Evolutionary conservation across 1,140 invertebrate species (phyloP).

Genomic region (Atta cephalotes): DNA sequence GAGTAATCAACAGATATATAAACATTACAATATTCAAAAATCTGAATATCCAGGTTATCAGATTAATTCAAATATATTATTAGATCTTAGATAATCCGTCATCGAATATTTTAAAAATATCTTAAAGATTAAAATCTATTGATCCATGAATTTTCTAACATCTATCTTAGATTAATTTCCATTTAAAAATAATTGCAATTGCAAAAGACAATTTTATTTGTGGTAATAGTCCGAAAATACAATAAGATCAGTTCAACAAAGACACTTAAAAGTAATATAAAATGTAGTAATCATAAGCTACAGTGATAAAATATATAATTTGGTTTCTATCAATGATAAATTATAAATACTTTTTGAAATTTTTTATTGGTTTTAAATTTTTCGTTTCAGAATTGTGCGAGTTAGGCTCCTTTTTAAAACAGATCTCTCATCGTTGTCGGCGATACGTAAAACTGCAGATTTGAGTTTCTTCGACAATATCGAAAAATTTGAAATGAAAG

Average conservation of each 20-base stretch:
- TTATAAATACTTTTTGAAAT: not conserved
- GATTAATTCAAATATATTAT: constrained; percentile 31
- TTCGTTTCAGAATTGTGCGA: not conserved
- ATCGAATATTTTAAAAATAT: constrained; percentile 41
- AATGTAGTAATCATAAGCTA: not conserved
- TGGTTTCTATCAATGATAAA: not conserved
- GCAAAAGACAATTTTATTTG: constrained; percentile 7
- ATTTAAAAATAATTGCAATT: not conserved
- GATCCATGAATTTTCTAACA: constrained; percentile 50
- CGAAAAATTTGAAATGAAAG: constrained; percentile 5
- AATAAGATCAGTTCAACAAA: not conserved
- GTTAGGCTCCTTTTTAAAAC: not conserved
- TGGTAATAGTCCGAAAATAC: constrained; percentile 19
- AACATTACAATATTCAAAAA: too few species aligned
- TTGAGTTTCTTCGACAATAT: not conserved
- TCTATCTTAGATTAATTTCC: constrained; percentile 34
- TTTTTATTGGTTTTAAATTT: not conserved
- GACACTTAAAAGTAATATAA: not conserved
- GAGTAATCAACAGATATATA: not conserved
- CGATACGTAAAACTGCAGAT: not conserved
- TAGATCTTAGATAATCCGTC: constrained; percentile 52
- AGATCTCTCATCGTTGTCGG: not conserved
- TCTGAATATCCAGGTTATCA: constrained; percentile 38
- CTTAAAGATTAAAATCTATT: constrained; percentile 42
- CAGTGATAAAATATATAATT: not conserved